Evolutionary conservation across 2,113 vertebrate genomes (phyloP), one percentile per base, ranked within the genome.

Genomic region (Calidris pugnax): DNA sequence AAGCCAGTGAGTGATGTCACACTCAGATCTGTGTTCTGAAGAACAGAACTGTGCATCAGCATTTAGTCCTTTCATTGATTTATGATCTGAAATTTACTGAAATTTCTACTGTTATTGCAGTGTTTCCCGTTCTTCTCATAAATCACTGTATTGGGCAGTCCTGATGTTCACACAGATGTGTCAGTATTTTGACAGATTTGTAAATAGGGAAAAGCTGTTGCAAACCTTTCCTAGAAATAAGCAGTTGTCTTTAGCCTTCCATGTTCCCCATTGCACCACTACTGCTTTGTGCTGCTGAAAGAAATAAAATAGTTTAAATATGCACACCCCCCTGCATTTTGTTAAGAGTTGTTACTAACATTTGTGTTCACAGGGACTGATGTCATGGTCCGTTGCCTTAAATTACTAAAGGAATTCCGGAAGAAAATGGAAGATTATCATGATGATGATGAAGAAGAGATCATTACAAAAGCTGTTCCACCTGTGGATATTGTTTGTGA

Each of bases 351-450:
- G 32, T 71, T 33, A 8, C 45, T 68, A 1, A 73, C n/a, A 3
- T 66, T 82, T 11, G 0, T 59, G 83, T 91, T 92, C 72, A 28
- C 93, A 99, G 99, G 99, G 12, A 99, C 98, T 0, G 98, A 99
- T 32, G 92, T 99, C 77, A 98, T 98, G 55, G 98, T 99, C 14
- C 99, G 99, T 30, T 99, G 99, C 93, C 76, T 99, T 48, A 99
- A 98, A 73, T 97, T 99, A 13, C 20, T 99, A 18, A 99, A 99
- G 94, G 98, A 98, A 6, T 99, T 99, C 23, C 96, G 96, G 37
- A 98, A 98, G 93, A 99, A 99, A 92, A 95, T 98, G 3, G 95
- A 98, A 23, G 93, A 98, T 10, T 99, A 98, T 56, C 98, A 98
- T 0, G 98, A 99, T 1, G 99, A 99, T 0, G 98, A 99, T 2